phyloP scores from a whole-genome alignment of 2,888 invertebrate species.

The Epistrophella euchroma region DNA sequence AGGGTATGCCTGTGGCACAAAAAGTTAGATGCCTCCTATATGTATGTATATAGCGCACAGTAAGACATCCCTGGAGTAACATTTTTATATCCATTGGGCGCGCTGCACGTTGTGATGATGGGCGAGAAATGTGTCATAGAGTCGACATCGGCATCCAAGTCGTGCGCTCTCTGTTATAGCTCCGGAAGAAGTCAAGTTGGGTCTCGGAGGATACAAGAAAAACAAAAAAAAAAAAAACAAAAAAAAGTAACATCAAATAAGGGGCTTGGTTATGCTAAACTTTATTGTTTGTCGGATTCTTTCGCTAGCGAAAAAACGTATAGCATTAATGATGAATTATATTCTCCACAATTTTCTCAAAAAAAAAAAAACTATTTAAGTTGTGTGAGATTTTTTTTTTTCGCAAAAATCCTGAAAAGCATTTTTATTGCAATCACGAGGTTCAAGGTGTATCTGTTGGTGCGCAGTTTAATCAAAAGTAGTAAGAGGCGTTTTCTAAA shows the following conservation, averaged over 20 bases:
- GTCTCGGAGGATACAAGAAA: not conserved
- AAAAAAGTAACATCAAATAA: constrained; percentile 37
- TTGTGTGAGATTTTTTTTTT: too few species aligned
- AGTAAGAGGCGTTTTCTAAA: too few species aligned
- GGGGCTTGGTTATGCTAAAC: constrained; percentile 49
- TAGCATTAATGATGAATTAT: constrained; percentile 46
- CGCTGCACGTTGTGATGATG: constrained; percentile 7
- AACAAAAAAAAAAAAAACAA: constrained; percentile 5
- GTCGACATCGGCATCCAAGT: constrained; percentile 25
- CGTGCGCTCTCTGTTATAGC: constrained; percentile 33
- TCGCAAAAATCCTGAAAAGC: too few species aligned
- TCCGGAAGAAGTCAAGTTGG: constrained; percentile 44
- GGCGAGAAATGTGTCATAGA: constrained; percentile 35
- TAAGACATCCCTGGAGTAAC: constrained; percentile 25
- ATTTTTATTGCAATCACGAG: too few species aligned
- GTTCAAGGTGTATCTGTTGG: too few species aligned
- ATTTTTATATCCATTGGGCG: constrained; percentile 11
- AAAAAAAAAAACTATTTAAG: too few species aligned
- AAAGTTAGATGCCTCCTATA: constrained; percentile 28
- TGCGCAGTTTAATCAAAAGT: too few species aligned
- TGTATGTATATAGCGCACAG: not conserved
- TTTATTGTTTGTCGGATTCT: constrained; percentile 58
- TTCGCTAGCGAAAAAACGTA: constrained; percentile 8
- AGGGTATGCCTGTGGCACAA: constrained; percentile 6
- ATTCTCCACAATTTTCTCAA: too few species aligned